Conservation (phyloP, 2,113 vertebrate genomes). For the Sebastes schlegelii region DNA sequence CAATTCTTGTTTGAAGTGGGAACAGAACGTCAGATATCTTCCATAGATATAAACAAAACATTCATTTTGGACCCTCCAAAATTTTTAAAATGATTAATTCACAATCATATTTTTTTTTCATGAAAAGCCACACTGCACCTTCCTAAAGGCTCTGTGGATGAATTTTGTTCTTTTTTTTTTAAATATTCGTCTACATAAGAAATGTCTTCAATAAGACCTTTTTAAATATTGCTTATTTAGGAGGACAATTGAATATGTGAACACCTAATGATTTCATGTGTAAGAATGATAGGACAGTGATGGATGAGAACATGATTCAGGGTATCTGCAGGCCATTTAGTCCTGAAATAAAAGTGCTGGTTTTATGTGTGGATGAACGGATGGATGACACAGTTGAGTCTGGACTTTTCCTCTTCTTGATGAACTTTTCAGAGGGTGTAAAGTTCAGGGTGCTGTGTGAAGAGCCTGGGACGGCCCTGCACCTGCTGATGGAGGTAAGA, state of each 20-base stretch:
- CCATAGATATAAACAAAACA: no score
- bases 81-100: no score
- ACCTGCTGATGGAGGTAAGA: slow-evolving; percentile 95
- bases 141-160: no score
- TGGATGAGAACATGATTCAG: neutral
- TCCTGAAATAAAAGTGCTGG: neutral
- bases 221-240: neutral
- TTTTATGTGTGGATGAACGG: neutral
- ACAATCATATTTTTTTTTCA: no score
- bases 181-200: no score
- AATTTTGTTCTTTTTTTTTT: no score
- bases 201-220: no score
- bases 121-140: no score
- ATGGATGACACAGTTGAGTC: neutral
- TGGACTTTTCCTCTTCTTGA: neutral
- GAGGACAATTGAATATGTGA: neutral
- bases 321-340: neutral
- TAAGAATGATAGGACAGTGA: neutral
- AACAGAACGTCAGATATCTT: no score
- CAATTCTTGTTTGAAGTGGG: no score
- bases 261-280: neutral
- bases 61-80: no score
- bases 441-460: slow-evolving; percentile 93
- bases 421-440: slow-evolving; percentile 87
- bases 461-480: slow-evolving; percentile 88